These are phyloP conservation scores for Anseranas semipalmata DNA, from an alignment of 2,113 vertebrate genomes.

Conservation along the genomic window DNA sequence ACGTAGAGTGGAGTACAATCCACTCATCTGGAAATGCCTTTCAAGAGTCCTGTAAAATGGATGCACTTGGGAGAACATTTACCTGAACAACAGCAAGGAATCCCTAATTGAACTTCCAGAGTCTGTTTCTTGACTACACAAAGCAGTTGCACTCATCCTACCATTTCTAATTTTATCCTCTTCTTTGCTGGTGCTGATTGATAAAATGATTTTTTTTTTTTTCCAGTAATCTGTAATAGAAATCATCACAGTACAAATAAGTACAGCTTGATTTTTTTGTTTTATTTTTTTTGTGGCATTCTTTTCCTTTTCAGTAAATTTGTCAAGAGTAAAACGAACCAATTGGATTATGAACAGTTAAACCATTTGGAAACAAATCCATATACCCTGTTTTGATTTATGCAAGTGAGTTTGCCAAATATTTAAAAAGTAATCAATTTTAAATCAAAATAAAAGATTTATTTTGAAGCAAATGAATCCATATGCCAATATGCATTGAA, in stretches of 20 bases:
- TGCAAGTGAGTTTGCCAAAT: not conserved
- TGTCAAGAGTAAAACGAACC: not conserved
- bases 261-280: not conserved
- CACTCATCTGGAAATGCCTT: constrained; percentile 13
- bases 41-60: constrained; percentile 33
- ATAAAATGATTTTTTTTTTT: constrained; percentile 12
- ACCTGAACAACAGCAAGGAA: constrained; percentile 56
- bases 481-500: not conserved
- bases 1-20: not conserved
- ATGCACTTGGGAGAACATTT: constrained; percentile 55
- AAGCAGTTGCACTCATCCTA: constrained; percentile 60
- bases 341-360: not conserved
- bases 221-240: constrained; percentile 15
- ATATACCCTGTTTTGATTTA: not conserved
- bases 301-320: not conserved
- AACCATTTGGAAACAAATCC: not conserved
- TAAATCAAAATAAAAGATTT: not conserved
- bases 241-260: constrained; percentile 55
- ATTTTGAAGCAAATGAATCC: not conserved
- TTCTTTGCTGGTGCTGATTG: not conserved
- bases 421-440: not conserved
- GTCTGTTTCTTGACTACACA: constrained; percentile 57
- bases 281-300: not conserved
- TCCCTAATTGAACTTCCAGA: constrained; percentile 68
- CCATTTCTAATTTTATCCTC: constrained; percentile 50